Evolutionary conservation across 2,113 vertebrate species (phyloP).

Genomic region (Hypocryptadius cinnamomeus): DNA sequence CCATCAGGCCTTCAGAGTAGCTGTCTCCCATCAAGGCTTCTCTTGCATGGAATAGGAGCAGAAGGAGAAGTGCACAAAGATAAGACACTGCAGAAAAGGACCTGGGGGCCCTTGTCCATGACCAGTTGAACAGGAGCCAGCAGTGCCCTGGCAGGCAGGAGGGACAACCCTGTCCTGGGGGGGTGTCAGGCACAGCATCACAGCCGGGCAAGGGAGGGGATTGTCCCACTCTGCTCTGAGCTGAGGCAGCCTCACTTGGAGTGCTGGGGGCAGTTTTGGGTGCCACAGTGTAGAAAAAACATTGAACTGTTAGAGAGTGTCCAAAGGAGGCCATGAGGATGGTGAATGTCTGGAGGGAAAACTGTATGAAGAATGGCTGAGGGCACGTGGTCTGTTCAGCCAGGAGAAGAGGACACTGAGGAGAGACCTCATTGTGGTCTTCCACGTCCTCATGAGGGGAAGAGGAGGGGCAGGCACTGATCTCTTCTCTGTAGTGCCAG

Average conservation of each 20-base stretch:
- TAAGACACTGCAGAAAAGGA: background rate
- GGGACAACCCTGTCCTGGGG: fast-evolving
- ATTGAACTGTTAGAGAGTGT: background rate
- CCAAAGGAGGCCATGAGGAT: background rate
- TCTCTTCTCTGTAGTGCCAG: background rate
- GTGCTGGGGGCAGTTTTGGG: background rate
- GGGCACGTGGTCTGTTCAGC: background rate
- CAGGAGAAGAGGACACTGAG: background rate
- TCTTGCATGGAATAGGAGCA: background rate
- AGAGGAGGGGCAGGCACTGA: background rate
- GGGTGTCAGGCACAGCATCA: background rate
- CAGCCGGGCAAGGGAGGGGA: background rate
- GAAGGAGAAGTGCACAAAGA: background rate
- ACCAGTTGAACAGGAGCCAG: background rate
- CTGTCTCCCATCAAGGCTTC: background rate
- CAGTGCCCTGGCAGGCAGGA: background rate
- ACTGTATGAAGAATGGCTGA: fast-evolving
- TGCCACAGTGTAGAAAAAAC: background rate
- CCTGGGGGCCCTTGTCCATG: background rate
- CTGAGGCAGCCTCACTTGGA: fast-evolving
- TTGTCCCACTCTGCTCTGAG: fast-evolving
- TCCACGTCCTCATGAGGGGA: background rate
- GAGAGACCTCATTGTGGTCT: background rate
- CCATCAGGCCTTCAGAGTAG: background rate
- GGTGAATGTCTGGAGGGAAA: background rate